Base-by-base conservation (phyloP, 2,797 vertebrate genomes). In the Tangara arthus region DNA sequence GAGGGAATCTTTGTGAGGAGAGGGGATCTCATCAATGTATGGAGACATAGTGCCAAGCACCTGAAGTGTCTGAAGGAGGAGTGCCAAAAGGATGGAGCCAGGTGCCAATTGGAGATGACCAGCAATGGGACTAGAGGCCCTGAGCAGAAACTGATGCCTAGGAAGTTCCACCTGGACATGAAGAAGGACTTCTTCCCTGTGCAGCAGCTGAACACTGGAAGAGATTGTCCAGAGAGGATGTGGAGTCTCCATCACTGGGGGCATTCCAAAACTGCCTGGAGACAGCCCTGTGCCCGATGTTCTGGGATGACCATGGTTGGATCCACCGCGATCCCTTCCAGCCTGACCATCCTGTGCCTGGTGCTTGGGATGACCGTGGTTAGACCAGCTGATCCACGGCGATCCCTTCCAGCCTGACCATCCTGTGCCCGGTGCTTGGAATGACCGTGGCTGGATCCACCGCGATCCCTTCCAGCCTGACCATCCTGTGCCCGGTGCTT, bases 281-380 rank as follows among this genome's bases (percentile, higher is more conserved):
- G 12, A 12, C 18, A 34, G 0, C 12, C 10, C 50, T 5, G 30
- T 37, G 46, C 24, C 13, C 0, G 2, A 8, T 8, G 35, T 28
- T 44, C n/a, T 15, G 71, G 17, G 24, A 19, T 8, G 16, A 11
- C 17, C 11, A 6, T 4, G 35, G 11, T 0, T 7, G 41, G 27
- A 44, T 9, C 23, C 44, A 2, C 32, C 0, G 16, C 3, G 15
- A 20, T 18, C 37, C 37, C 59, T 57, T 17, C 35, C 75, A 17
- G 18, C 50, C 75, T 1, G 28, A 6, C 34, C 76, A 37, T 1
- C 42, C 42, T 42, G 42, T 19, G 42, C 42, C 42, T 4, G 5
- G 9, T 6, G 42, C 37, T 44, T 14, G 71, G 20, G 23, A 19
- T 6, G 16, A 8, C 20, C 23, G 8, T 3, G 37, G 14, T 0